Evolutionary conservation across 2,113 vertebrate genomes (phyloP).

Genomic region (Thermophis baileyi): DNA sequence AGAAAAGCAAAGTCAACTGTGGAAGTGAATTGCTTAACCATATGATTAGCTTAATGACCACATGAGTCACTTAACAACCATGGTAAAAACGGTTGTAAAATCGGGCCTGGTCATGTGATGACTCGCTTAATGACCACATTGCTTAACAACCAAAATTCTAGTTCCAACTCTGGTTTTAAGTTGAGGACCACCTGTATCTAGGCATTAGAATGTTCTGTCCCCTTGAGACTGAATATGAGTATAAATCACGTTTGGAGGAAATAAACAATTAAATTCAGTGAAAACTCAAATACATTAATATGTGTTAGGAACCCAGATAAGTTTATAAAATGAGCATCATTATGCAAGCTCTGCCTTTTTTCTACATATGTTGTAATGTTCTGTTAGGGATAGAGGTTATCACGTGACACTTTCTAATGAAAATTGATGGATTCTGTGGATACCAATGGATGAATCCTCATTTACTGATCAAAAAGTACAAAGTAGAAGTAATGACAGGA

Average conservation of each 20-base stretch:
- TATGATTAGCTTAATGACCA: background rate
- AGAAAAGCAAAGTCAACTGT: background rate
- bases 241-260: background rate
- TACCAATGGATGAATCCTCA: background rate
- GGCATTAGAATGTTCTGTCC: background rate
- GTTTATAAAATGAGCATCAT: conserved; percentile 15
- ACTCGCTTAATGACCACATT: background rate
- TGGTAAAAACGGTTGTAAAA: background rate
- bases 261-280: background rate
- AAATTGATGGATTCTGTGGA: background rate
- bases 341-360: background rate
- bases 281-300: background rate
- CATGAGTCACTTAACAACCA: background rate
- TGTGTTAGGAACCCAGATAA: conserved; percentile 15
- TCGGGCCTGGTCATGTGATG: background rate
- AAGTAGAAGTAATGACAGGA: background rate
- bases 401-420: background rate
- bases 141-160: background rate
- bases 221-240: background rate
- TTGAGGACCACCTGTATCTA: background rate
- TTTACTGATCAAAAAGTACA: background rate
- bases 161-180: background rate
- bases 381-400: background rate
- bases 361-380: background rate
- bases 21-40: background rate